Conservation (phyloP, 2,113 vertebrate genomes). For the Oncorhynchus masou region DNA sequence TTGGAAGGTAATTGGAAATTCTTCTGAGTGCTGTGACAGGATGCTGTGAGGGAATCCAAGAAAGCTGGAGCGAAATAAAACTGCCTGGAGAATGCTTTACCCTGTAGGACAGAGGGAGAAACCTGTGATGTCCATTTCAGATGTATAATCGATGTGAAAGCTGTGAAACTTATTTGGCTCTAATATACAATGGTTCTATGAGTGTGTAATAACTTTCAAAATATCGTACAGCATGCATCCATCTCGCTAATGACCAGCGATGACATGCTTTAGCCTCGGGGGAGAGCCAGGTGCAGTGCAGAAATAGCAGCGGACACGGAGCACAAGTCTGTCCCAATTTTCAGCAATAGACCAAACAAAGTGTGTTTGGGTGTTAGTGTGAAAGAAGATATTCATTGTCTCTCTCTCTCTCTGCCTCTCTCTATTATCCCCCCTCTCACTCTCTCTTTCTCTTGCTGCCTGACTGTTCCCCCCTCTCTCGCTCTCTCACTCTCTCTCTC, state of each 20-base stretch:
- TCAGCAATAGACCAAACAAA: slow-evolving; percentile 25
- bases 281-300: slow-evolving; percentile 62
- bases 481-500: neutral
- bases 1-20: slow-evolving; percentile 24
- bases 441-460: neutral
- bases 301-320: slow-evolving; percentile 64
- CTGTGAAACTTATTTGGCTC: neutral
- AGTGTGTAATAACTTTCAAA: slow-evolving; percentile 36
- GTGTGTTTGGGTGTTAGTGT: neutral
- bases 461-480: neutral
- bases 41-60: slow-evolving; percentile 2
- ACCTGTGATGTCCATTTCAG: slow-evolving; percentile 11
- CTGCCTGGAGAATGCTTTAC: slow-evolving; percentile 13
- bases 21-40: neutral
- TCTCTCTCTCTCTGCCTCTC: neutral
- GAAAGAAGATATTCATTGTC: neutral
- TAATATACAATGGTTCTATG: slow-evolving; percentile 6
- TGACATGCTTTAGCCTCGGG: slow-evolving; percentile 58
- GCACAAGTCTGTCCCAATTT: slow-evolving; percentile 63
- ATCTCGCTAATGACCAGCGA: slow-evolving; percentile 63
- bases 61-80: slow-evolving; percentile 21
- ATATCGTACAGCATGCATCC: slow-evolving; percentile 46
- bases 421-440: too few relatives aligned
- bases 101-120: slow-evolving; percentile 19
- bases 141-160: slow-evolving; percentile 8